Percentiles rank a stretch among this genome's conserved stretches.
phyloP scores from a whole-genome alignment of 1,140 invertebrate species.

The Drosophila pseudoobscura region DNA sequence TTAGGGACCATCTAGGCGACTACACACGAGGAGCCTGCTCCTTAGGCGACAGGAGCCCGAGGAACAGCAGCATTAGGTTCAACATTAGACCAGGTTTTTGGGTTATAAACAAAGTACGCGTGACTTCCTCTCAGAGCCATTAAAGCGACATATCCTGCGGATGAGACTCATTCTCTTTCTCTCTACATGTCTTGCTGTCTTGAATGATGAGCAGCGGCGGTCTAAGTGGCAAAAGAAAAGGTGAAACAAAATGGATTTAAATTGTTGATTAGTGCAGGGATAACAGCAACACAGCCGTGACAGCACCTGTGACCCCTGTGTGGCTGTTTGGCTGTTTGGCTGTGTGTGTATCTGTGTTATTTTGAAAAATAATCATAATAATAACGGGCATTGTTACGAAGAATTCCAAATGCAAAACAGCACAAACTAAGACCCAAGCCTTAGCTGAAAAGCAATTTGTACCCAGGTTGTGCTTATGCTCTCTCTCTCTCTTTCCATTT shows the following conservation, averaged over 20 bases:
- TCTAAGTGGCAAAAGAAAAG: conserved; percentile 8
- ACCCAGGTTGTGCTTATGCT: conserved; percentile 22
- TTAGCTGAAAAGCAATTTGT: conserved; percentile 64
- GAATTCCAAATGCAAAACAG: conserved; percentile 58
- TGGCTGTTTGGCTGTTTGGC: conserved; percentile 26
- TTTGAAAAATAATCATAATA: conserved; percentile 82
- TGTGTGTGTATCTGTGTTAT: conserved; percentile 39
- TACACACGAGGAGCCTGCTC: conserved; percentile 23
- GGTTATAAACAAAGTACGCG: conserved; percentile 82
- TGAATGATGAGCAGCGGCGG: conserved; percentile 57
- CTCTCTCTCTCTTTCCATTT: conserved; percentile 1
- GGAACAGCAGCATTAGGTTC: conserved; percentile 36
- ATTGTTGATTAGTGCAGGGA: conserved; percentile 78
- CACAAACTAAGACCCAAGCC: conserved; percentile 52
- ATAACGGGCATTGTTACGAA: conserved; percentile 72
- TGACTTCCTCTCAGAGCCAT: conserved; percentile 78
- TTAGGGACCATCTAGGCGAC: conserved; percentile 47
- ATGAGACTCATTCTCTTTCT: conserved; percentile 16
- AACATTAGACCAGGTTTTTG: conserved; percentile 45
- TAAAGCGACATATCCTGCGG: conserved; percentile 75
- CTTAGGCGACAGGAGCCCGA: conserved; percentile 20
- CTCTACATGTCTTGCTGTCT: conserved; percentile 16
- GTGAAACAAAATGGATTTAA: conserved; percentile 73
- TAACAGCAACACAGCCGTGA: conserved; percentile 45
- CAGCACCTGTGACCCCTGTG: conserved; percentile 46